Percentiles rank a stretch among this genome's conserved stretches.
Evolutionary conservation across 2,888 invertebrate species (phyloP).

Genomic region (Pteria penguin): DNA sequence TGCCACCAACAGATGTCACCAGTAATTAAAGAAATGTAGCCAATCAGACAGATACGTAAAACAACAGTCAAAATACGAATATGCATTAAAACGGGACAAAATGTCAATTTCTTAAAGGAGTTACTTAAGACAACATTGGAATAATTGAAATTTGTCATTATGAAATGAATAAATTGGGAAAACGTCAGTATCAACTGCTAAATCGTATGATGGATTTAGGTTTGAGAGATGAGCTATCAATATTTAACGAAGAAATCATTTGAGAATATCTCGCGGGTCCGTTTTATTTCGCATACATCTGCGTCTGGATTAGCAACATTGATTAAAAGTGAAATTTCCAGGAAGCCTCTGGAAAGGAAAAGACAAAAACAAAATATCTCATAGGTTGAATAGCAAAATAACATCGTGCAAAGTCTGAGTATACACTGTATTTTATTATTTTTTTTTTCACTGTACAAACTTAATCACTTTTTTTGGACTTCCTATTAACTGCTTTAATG

Average conservation of each 20-base stretch:
- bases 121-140: neutral
- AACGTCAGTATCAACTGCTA: slow-evolving; percentile 18
- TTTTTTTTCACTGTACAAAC: no score
- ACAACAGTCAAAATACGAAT: no score
- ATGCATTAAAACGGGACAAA: neutral
- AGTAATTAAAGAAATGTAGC: no score
- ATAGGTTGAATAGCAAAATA: no score
- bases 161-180: neutral
- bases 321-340: neutral
- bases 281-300: neutral
- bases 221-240: slow-evolving; percentile 2
- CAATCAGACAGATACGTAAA: no score
- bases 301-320: neutral
- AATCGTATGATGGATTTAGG: slow-evolving; percentile 4
- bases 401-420: no score
- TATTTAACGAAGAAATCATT: neutral
- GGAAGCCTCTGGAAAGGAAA: neutral
- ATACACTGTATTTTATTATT: no score
- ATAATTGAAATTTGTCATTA: neutral
- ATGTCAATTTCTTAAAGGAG: neutral
- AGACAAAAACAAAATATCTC: no score
- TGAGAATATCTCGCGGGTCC: neutral
- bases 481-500: no score
- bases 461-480: no score
- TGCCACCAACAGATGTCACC: no score